Base-by-base conservation (phyloP, 1,140 invertebrate species). In the Trigoniulus corallinus region DNA sequence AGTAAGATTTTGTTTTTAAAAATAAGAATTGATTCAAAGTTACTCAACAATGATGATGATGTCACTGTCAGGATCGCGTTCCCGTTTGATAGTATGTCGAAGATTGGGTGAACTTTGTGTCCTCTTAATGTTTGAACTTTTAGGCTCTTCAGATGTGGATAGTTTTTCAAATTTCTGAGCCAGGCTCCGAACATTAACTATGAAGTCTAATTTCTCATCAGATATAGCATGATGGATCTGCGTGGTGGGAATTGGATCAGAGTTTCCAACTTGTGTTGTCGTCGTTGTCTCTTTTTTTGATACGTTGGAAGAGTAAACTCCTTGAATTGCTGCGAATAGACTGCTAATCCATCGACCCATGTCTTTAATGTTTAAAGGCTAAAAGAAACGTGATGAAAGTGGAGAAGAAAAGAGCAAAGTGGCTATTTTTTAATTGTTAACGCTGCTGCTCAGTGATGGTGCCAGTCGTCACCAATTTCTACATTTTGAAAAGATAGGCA, bases 281-380 rank as follows among this genome's bases (percentile, higher is more conserved):
- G 12, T 39, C 37, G 12, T 12, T 12, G 12, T 39, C 37, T 12
- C 37, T 39, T 18, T 39, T 18, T 12, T 39, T 12, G 37, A 39
- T 13, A 18, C 37, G 12, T 39, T 18, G 37, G 37, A 18, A 39
- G 37, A 18, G 12, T 39, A 18, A 18, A 24, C 4, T 18, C 24
- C 42, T 50, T 50, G 48, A 15, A 50, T 50, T n/a, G 18, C 18
- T 10, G 4, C 15, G 22, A 50, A 50, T 2, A 50, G n/a, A 15
- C 23, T 25, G 23, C 48, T 50, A 18, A 50, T 40, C 48, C 48
- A 50, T 3, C 25, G 18, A 4, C 48, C 48, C 34, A 50, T 13
- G 15, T 43, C 39, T 7, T 50, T 18, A 18, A 50, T 29, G 22
- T 50, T 25, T 7, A 13, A 15, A 10, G 46, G 46, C 46, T 47